Base-by-base conservation (phyloP, 2,797 vertebrate species). In the Poeciliopsis gracilis region DNA sequence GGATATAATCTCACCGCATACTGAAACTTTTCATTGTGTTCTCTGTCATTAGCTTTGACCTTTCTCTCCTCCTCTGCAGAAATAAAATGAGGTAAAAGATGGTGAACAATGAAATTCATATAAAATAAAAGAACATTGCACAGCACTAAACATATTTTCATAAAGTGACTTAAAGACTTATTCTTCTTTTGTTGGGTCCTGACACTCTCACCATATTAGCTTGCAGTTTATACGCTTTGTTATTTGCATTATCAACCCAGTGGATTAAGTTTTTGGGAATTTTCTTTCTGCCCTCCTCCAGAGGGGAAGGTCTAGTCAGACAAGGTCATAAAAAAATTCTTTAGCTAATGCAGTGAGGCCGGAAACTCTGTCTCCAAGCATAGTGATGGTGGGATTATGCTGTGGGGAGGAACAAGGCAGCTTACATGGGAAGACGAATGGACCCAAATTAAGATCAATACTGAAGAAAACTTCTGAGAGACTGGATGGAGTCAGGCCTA, bases 11-110 rank as follows among this genome's bases (percentile, higher is more conserved):
- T 97, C 90, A 99, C 97, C 83, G 97, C 97, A 15, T 99, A 98
- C 92, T 97, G 97, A 92, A 98, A 98, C 93, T 96, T 98, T 90
- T 99, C 97, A 2, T 99, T 98, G 94, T 98, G 97, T 51, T 97
- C 97, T 84, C 97, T 94, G 23, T 97, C 97, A 0, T 99, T 98
- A 85, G 97, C 97, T 91, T 95, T 94, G 69, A 97, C 97, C 95
- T 94, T 95, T 90, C 97, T 96, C 94, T 98, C 97, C 95, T 98
- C 97, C 96, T 99, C 97, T 98, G 90, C 41, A 86, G 78, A 82
- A 80, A 86, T 72, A 89, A 43, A 90, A 75, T 18, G 12, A 59
- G 36, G 79, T 57, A 57, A 57, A 63, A 57, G 53, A 57, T 18
- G 57, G 5, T 5, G 28, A 61, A 28, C 7, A 5, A 0, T 38